phyloP scores from a whole-genome alignment of 2,888 invertebrate genomes.

The Ennomos erosarius region DNA sequence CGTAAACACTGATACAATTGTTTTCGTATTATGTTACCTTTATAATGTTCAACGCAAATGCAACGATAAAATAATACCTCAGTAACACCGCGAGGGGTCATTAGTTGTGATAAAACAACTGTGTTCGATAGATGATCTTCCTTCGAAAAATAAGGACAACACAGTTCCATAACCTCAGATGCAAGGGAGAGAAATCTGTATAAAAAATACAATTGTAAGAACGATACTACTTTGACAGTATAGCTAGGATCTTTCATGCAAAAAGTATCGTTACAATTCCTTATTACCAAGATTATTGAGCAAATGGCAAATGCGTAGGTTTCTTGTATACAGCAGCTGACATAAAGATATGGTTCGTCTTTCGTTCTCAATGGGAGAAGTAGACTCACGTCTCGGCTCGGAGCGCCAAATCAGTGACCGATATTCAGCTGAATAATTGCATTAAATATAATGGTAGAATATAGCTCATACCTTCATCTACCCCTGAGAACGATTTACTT shows the following conservation, averaged over 20 bases:
- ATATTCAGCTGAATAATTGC: conserved; percentile 38
- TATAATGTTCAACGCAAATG: conserved; percentile 46
- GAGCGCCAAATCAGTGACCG: conserved; percentile 71
- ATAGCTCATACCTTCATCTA: conserved; percentile 87
- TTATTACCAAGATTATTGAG: conserved; percentile 63
- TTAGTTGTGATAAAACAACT: conserved; percentile 73
- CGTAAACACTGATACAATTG: conserved; percentile 72
- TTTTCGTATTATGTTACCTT: conserved; percentile 65
- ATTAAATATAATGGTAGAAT: conserved; percentile 48
- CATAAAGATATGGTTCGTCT: conserved; percentile 77
- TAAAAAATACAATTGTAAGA: conserved; percentile 63
- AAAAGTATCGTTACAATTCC: conserved; percentile 76
- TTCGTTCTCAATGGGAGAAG: conserved; percentile 56
- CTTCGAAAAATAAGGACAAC: conserved; percentile 73
- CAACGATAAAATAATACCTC: conserved; percentile 67
- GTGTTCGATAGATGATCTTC: conserved; percentile 73
- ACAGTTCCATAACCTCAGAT: conserved; percentile 82
- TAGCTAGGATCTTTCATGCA: conserved; percentile 51
- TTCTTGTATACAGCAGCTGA: conserved; percentile 84
- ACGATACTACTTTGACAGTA: conserved; percentile 45
- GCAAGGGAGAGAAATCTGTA: conserved; percentile 69
- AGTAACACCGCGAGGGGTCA: conserved; percentile 72
- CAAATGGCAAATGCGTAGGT: conserved; percentile 83
- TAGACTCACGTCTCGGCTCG: conserved; percentile 49
- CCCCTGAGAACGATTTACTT: conserved; percentile 83